These are phyloP conservation scores for Chelonoidis abingdonii DNA, from an alignment of 2,113 vertebrate genomes.

Conservation along the genomic window DNA sequence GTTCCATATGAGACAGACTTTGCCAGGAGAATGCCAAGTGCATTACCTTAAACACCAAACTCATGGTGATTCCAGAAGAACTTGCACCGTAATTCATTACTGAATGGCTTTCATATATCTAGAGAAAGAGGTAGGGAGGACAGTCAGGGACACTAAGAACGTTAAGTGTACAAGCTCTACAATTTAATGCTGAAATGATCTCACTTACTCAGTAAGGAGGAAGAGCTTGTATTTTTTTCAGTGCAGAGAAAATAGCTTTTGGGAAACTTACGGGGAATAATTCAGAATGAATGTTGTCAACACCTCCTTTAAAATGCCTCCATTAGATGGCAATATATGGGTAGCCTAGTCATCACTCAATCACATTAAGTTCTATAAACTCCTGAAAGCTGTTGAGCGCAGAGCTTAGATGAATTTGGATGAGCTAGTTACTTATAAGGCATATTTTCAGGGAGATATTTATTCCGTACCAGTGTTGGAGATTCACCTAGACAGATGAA, in stretches of 20 bases:
- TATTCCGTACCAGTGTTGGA: neutral
- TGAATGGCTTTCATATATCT: neutral
- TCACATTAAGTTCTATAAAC: constrained; percentile 33
- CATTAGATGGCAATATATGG: constrained; percentile 5
- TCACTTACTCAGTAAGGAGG: neutral
- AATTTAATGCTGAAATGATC: constrained; percentile 6
- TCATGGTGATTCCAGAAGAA: neutral
- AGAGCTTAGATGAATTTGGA: neutral
- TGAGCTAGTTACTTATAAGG: constrained; percentile 29
- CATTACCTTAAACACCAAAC: neutral
- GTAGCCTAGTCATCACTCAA: constrained; percentile 24
- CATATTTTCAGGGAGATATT: constrained; percentile 40
- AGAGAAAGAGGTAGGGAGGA: constrained; percentile 11
- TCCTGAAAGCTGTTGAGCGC: neutral
- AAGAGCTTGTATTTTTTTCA: constrained; percentile 18
- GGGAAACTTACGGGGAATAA: constrained; percentile 23
- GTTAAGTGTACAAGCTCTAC: neutral
- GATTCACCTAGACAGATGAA: constrained; percentile 31
- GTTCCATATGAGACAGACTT: neutral
- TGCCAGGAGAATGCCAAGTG: neutral
- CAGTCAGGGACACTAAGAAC: neutral
- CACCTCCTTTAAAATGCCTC: constrained; percentile 27
- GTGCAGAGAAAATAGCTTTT: neutral
- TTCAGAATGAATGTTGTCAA: constrained; percentile 33
- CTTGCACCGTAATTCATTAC: neutral